Evolutionary conservation across 2,797 vertebrate genomes (phyloP).

Genomic region (Apogon hyalosoma): DNA sequence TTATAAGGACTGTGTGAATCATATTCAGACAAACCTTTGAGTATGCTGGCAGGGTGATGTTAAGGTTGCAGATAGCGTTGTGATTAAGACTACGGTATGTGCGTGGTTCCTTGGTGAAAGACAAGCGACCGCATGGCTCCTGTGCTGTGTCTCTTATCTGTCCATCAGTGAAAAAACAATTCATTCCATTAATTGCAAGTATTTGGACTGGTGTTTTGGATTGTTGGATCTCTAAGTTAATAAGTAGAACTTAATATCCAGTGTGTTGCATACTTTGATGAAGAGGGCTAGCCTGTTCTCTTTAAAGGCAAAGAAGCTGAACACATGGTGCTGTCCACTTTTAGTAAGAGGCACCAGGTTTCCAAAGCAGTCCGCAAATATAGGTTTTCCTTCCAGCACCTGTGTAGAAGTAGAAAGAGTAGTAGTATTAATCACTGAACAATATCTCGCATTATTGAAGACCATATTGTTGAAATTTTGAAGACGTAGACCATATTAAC

Average conservation of each 20-base stretch:
- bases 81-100: constrained; percentile 94
- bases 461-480: constrained; percentile 5
- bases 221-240: background rate
- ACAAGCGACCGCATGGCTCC: constrained; percentile 95
- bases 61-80: constrained; percentile 98
- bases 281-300: constrained; percentile 98
- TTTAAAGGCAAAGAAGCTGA: constrained; percentile 99
- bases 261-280: constrained; percentile 89
- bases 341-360: constrained; percentile 97
- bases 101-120: constrained; percentile 97
- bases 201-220: constrained; percentile 7
- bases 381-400: constrained; percentile 98
- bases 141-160: constrained; percentile 97
- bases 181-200: constrained; percentile 1
- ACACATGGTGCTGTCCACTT: constrained; percentile 96
- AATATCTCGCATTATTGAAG: background rate
- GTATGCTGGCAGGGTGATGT: constrained; percentile 95
- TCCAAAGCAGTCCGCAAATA: constrained; percentile 97
- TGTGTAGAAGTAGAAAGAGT: constrained; percentile 58
- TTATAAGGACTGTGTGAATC: background rate
- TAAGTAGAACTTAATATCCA: background rate
- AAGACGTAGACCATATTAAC: constrained; percentile 2
- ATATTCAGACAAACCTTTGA: constrained; percentile 87
- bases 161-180: constrained; percentile 22
- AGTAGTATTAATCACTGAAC: constrained; percentile 19